These are phyloP conservation scores for Rhingia campestris DNA, from an alignment of 2,888 invertebrate genomes.

Conservation along the genomic window DNA sequence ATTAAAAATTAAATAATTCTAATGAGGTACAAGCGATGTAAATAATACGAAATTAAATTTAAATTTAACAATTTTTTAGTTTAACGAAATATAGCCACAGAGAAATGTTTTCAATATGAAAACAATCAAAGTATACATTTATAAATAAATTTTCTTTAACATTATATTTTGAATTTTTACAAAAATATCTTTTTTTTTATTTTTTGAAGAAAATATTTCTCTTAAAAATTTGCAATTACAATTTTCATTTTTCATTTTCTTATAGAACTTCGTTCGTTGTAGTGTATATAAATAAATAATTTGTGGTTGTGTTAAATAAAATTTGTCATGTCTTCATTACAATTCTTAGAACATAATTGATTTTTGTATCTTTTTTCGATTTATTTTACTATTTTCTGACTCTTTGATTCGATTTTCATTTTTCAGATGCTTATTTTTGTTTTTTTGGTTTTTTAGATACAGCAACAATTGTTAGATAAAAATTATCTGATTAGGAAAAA, in stretches of 20 bases:
- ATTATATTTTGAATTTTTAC: conserved; percentile 40
- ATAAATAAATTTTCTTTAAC: conserved; percentile 29
- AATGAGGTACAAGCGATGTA: conserved; percentile 72
- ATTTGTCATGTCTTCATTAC: conserved; percentile 66
- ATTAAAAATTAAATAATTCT: conserved; percentile 53
- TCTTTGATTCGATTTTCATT: conserved; percentile 50
- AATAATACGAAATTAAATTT: conserved; percentile 54
- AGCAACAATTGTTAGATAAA: conserved; percentile 57
- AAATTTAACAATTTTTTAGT: background rate
- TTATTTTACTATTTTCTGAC: no score
- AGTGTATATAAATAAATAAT: conserved; percentile 51
- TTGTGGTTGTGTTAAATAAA: conserved; percentile 58
- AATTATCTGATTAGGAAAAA: conserved; percentile 8
- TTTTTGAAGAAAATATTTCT: conserved; percentile 30
- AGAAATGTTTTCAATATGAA: conserved; percentile 70
- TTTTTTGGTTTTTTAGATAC: conserved; percentile 57
- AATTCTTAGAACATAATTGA: conserved; percentile 43
- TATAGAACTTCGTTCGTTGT: conserved; percentile 40
- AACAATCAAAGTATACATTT: conserved; percentile 56
- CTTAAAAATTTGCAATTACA: conserved; percentile 47
- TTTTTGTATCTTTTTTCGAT: conserved; percentile 40
- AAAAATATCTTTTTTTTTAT: conserved; percentile 62
- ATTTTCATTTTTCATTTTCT: conserved; percentile 23
- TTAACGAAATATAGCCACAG: conserved; percentile 62
- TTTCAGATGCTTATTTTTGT: conserved; percentile 5